Evolutionary conservation across 2,113 vertebrate genomes (phyloP).

Genomic region (Aptenodytes patagonicus): DNA sequence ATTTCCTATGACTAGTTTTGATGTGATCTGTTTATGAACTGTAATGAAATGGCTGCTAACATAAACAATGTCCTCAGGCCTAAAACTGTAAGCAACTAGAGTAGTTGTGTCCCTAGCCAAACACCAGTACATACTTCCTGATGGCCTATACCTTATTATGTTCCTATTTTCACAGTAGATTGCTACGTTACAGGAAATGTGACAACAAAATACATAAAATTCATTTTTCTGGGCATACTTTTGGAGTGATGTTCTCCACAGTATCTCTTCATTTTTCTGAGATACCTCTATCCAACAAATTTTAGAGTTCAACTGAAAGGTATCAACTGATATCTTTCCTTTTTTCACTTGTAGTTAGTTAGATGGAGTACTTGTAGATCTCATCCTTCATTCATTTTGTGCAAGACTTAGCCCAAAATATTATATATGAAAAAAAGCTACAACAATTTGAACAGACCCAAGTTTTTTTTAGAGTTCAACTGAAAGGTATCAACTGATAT

Average conservation of each 20-base stretch:
- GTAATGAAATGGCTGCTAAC: conserved; percentile 33
- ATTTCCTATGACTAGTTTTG: not conserved
- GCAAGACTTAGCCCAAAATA: not conserved
- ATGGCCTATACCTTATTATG: not conserved
- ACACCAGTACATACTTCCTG: not conserved
- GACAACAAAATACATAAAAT: not conserved
- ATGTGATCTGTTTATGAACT: not conserved
- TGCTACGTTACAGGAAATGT: not conserved
- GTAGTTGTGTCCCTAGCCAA: not conserved
- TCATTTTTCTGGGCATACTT: not conserved
- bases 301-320: not conserved
- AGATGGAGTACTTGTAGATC: not conserved
- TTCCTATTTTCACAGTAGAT: not conserved
- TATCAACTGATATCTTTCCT: not conserved
- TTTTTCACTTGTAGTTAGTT: not conserved
- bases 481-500: no score
- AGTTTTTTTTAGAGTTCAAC: no score
- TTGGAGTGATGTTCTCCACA: not conserved
- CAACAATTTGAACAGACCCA: not conserved
- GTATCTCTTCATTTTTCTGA: not conserved
- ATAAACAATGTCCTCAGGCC: not conserved
- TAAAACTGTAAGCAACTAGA: not conserved
- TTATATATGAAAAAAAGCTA: not conserved
- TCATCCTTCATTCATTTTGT: not conserved
- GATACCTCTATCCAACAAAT: not conserved